Percentiles rank a stretch among this genome's conserved stretches.
Evolutionary conservation across 2,888 invertebrate species (phyloP).

Genomic region (Drosophila stalkeri): DNA sequence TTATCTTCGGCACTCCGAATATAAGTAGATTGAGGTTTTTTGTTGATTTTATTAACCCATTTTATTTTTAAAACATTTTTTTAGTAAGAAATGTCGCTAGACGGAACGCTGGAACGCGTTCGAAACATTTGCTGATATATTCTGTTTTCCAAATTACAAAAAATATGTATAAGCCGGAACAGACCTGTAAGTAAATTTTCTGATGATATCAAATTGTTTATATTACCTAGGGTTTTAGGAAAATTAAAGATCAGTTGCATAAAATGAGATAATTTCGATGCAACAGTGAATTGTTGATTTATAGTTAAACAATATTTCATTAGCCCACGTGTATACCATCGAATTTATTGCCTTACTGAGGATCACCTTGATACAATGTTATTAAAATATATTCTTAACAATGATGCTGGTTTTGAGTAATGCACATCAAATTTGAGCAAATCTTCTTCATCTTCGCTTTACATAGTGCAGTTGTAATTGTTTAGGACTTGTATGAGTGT

Average conservation of each 20-base stretch:
- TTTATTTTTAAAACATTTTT: conserved; percentile 19
- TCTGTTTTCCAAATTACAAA: conserved; percentile 18
- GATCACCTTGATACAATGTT: no score
- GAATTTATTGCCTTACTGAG: no score
- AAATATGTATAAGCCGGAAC: conserved; percentile 23
- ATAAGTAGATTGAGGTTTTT: neutral
- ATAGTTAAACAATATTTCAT: neutral
- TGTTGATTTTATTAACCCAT: conserved; percentile 2
- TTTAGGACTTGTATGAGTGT: no score
- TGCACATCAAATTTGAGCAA: no score
- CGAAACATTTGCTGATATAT: conserved; percentile 11
- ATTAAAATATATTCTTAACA: no score
- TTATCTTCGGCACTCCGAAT: conserved; percentile 3
- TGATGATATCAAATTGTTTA: conserved; percentile 1
- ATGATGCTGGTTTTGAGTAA: no score
- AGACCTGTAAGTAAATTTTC: conserved; percentile 21
- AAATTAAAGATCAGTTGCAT: neutral
- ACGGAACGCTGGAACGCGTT: conserved; percentile 17
- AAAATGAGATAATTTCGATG: neutral
- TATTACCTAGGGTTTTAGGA: neutral
- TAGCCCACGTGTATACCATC: no score
- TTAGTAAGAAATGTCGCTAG: conserved; percentile 21
- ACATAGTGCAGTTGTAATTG: no score
- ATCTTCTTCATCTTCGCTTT: no score
- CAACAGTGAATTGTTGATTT: neutral